Evolutionary conservation across 2,797 vertebrate species (phyloP).

Genomic region (Microhierax caerulescens): DNA sequence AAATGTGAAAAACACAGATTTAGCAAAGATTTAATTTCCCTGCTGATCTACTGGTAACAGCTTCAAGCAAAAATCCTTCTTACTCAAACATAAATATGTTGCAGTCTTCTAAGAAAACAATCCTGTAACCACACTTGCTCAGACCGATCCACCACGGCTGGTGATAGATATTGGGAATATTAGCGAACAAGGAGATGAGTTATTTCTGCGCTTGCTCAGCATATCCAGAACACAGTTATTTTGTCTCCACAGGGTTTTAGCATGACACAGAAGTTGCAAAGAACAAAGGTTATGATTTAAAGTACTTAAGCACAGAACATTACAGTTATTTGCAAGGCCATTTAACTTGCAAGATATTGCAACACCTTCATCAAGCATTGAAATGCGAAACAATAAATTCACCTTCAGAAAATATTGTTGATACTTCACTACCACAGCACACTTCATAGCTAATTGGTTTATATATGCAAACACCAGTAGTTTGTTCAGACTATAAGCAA

Average conservation of each 20-base stretch:
- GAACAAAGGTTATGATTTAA: neutral
- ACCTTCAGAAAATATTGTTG: neutral
- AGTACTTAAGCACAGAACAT: neutral
- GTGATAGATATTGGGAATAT: neutral
- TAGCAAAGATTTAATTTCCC: slow-evolving; percentile 3
- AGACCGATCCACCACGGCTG: neutral
- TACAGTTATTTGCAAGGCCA: neutral
- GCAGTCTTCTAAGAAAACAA: neutral
- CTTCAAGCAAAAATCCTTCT: neutral
- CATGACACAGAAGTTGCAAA: neutral
- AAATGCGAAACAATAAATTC: neutral
- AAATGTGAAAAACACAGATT: neutral
- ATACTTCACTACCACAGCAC: neutral
- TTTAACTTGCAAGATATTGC: neutral
- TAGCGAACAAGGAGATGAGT: neutral
- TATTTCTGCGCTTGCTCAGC: neutral
- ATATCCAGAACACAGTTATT: neutral
- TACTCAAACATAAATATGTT: neutral
- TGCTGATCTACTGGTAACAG: neutral
- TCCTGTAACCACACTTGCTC: neutral
- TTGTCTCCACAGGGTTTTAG: neutral
- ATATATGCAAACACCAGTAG: neutral
- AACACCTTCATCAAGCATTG: neutral
- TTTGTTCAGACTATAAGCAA: neutral
- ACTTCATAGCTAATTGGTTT: neutral